phyloP scores from a whole-genome alignment of 2,113 vertebrate species.

The Phrynosoma blainvillii region DNA sequence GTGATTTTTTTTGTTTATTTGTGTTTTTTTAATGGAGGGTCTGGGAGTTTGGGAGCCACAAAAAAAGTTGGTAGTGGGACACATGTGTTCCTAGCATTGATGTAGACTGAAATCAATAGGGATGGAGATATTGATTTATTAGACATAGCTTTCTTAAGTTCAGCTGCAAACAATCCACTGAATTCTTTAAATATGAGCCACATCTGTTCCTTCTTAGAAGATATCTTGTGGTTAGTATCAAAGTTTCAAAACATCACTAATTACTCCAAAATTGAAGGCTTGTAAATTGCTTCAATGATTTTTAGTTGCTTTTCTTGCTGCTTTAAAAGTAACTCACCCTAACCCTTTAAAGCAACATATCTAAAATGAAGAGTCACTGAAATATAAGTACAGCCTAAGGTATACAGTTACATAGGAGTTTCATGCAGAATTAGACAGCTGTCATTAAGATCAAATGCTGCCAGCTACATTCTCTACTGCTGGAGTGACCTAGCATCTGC shows the following conservation, averaged over 20 bases:
- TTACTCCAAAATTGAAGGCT: background rate
- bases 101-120: too few relatives aligned
- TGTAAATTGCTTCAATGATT: background rate
- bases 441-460: slow-evolving; percentile 5
- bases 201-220: background rate
- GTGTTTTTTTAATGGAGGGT: too few relatives aligned
- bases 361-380: slow-evolving; percentile 21
- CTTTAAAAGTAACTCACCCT: too few relatives aligned
- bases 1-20: too few relatives aligned
- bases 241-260: background rate
- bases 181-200: background rate
- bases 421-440: background rate
- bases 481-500: background rate
- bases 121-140: background rate
- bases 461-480: background rate
- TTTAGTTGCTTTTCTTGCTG: background rate
- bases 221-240: background rate
- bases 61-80: too few relatives aligned
- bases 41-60: too few relatives aligned
- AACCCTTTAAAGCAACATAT: slow-evolving; percentile 26
- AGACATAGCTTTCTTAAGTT: background rate
- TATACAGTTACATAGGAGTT: slow-evolving; percentile 28
- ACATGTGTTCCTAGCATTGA: too few relatives aligned
- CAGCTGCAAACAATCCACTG: background rate
- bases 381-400: background rate